Percentiles rank a stretch among this genome's conserved stretches.
Evolutionary conservation across 2,888 invertebrate genomes (phyloP).

Genomic region (Agelastica alni): DNA sequence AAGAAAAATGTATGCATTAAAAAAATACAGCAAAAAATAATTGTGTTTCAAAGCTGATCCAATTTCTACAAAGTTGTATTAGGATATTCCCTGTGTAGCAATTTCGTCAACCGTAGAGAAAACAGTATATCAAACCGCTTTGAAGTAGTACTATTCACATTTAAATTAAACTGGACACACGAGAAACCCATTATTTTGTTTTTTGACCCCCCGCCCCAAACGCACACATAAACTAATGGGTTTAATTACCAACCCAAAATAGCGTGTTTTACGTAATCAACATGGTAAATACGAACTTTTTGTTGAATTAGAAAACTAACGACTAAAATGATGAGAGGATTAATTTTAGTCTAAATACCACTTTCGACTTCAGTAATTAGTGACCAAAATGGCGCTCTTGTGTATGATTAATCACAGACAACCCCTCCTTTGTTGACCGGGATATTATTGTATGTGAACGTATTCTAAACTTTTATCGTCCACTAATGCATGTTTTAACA

Average conservation of each 20-base stretch:
- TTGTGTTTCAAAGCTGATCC: too few species aligned
- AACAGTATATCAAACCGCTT: background rate
- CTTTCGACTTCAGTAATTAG: slow-evolving; percentile 39
- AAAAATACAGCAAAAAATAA: too few species aligned
- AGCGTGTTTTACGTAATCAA: slow-evolving; percentile 31
- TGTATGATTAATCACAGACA: slow-evolving; percentile 38
- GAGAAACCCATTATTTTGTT: slow-evolving; percentile 36
- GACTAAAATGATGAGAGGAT: slow-evolving; percentile 28
- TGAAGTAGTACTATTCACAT: slow-evolving; percentile 8
- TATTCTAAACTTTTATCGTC: slow-evolving; percentile 33
- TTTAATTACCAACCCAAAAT: slow-evolving; percentile 30
- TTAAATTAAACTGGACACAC: slow-evolving; percentile 29
- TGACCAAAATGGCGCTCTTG: slow-evolving; percentile 37
- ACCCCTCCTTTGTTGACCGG: slow-evolving; percentile 28
- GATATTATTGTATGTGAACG: slow-evolving; percentile 30
- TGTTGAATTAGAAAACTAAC: slow-evolving; percentile 27
- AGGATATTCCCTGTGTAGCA: too few species aligned
- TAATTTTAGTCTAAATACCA: slow-evolving; percentile 30
- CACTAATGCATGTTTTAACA: slow-evolving; percentile 15
- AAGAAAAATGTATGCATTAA: too few species aligned
- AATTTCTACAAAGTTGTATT: too few species aligned
- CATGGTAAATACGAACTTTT: slow-evolving; percentile 35
- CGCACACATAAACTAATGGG: slow-evolving; percentile 32
- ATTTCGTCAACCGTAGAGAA: too few species aligned
- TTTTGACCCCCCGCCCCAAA: too few species aligned